A percentile compares a stretch with the other conserved stretches of the same genome.
phyloP scores from a whole-genome alignment of 1,140 invertebrate genomes.

The Leptinotarsa lineolata region DNA sequence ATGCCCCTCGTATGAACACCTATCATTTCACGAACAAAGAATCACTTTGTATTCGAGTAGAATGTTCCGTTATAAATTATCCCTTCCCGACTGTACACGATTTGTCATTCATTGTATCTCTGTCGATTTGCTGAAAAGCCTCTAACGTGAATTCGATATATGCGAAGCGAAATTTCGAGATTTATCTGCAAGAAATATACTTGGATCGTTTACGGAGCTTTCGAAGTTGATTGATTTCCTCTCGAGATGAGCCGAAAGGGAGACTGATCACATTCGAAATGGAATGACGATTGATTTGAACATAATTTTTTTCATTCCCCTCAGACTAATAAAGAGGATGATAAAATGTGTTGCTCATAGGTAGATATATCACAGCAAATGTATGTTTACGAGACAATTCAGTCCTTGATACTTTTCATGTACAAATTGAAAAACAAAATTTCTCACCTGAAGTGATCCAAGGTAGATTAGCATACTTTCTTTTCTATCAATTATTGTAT shows the following conservation, averaged over 20 bases:
- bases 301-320: background rate
- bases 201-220: background rate
- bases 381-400: too few relatives aligned
- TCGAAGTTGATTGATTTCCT: background rate
- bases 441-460: too few relatives aligned
- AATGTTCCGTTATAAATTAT: background rate
- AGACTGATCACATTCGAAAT: background rate
- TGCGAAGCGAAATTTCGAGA: background rate
- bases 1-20: too few relatives aligned
- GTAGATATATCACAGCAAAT: too few relatives aligned
- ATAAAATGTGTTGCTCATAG: too few relatives aligned
- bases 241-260: background rate
- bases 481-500: too few relatives aligned
- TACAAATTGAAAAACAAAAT: too few relatives aligned
- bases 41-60: too few relatives aligned
- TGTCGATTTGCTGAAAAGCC: slow-evolving; percentile 5
- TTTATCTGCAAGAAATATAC: background rate
- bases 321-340: background rate
- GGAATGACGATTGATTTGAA: background rate
- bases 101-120: background rate
- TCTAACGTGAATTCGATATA: background rate
- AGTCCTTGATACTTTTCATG: too few relatives aligned
- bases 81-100: background rate
- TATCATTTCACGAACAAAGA: too few relatives aligned
- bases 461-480: too few relatives aligned